Percentiles rank a stretch among this genome's conserved stretches.
Conservation (phyloP, 2,797 vertebrate genomes). For the Luscinia megarhynchos region DNA sequence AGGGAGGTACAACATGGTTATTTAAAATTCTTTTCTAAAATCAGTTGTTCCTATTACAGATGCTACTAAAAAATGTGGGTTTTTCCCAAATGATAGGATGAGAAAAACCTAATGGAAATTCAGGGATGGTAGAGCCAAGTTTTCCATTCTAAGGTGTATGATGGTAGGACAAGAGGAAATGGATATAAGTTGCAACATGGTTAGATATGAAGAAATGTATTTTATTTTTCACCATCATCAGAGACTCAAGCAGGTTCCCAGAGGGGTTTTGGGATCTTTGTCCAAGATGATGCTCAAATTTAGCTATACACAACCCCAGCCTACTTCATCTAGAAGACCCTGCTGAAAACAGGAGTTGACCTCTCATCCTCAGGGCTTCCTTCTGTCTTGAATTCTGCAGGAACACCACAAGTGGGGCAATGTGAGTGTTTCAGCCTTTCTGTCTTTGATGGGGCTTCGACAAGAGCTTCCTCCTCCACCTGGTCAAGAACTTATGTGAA, state of each 20-base stretch:
- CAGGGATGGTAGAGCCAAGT: neutral
- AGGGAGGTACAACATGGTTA: neutral
- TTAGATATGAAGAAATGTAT: neutral
- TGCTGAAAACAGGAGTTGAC: neutral
- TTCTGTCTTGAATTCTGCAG: neutral
- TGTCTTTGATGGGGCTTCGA: neutral
- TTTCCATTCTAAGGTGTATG: neutral
- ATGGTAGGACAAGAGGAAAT: neutral
- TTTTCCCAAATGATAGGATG: neutral
- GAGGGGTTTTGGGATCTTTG: neutral
- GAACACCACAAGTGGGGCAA: neutral
- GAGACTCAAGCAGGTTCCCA: neutral
- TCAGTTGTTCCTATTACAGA: neutral
- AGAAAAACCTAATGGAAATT: neutral
- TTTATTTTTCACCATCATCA: neutral
- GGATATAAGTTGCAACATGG: neutral
- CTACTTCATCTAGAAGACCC: neutral
- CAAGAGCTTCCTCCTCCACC: neutral
- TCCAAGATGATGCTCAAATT: neutral
- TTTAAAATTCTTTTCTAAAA: neutral
- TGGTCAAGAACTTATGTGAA: neutral
- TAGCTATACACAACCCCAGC: accelerated
- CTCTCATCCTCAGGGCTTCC: neutral
- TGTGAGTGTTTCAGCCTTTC: neutral
- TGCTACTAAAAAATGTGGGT: neutral